Conservation (phyloP, 2,113 vertebrate genomes). For the Myanophis thanlyinensis region DNA sequence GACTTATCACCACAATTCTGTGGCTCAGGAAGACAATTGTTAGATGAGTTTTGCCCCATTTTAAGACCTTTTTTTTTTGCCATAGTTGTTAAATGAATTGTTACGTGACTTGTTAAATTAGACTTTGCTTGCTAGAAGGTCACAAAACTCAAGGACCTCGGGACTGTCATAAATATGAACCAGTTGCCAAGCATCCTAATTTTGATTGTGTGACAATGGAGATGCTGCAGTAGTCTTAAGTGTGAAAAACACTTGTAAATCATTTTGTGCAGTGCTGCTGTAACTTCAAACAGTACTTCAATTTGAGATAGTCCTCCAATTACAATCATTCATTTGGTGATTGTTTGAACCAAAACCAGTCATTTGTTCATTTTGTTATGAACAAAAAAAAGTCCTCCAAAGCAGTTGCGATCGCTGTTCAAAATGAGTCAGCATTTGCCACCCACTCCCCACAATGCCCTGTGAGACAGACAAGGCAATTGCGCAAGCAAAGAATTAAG, state of each 20-base stretch:
- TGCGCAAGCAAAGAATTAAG: neutral
- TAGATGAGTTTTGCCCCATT: neutral
- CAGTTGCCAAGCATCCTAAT: neutral
- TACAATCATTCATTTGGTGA: too few relatives aligned
- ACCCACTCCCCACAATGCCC: neutral
- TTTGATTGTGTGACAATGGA: neutral
- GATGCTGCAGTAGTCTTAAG: neutral
- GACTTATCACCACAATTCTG: neutral
- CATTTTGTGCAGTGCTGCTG: neutral
- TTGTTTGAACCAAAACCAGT: too few relatives aligned
- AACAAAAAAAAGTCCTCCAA: neutral
- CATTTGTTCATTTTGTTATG: too few relatives aligned
- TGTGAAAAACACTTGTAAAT: neutral
- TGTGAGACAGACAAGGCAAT: neutral
- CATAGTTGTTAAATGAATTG: neutral
- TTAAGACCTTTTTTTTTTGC: neutral
- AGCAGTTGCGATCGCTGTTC: neutral
- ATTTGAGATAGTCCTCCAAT: too few relatives aligned
- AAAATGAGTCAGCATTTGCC: neutral
- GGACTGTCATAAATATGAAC: neutral
- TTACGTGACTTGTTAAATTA: neutral
- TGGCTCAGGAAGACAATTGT: neutral
- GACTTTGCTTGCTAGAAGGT: neutral
- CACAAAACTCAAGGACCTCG: neutral
- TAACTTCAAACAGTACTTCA: neutral